phyloP scores from a whole-genome alignment of 1,140 invertebrate genomes.

The Anastrepha ludens region DNA sequence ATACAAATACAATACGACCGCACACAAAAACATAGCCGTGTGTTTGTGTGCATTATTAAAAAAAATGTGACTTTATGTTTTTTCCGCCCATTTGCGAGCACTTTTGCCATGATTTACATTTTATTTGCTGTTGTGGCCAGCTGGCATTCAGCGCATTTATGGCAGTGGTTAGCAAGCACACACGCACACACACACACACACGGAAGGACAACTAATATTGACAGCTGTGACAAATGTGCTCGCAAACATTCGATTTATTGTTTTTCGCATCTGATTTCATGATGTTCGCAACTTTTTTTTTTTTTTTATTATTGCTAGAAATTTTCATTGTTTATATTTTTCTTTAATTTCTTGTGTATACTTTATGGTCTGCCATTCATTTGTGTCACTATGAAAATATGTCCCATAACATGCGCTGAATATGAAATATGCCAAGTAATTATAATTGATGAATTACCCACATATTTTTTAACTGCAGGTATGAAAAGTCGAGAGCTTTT shows the following conservation, averaged over 20 bases:
- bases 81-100: background rate
- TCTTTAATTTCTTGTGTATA: too few species aligned
- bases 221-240: conserved; percentile 41
- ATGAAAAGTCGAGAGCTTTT: too few species aligned
- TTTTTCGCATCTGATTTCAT: conserved; percentile 4
- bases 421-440: too few species aligned
- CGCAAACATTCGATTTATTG: conserved; percentile 30
- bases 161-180: background rate
- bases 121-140: conserved; percentile 41
- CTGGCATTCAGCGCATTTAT: conserved; percentile 17
- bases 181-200: background rate
- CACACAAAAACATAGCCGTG: background rate
- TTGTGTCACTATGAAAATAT: too few species aligned
- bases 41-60: background rate
- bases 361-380: too few species aligned
- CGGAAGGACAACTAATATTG: background rate
- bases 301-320: background rate
- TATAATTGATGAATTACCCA: too few species aligned
- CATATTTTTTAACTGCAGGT: too few species aligned
- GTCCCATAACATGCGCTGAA: too few species aligned
- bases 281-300: background rate
- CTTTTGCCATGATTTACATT: background rate
- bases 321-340: background rate
- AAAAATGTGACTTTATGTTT: background rate
- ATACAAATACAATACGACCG: background rate